Evolutionary conservation across 2,113 vertebrate species (phyloP), one percentile per base, ranked within the genome.

Genomic region (Empidonax traillii): DNA sequence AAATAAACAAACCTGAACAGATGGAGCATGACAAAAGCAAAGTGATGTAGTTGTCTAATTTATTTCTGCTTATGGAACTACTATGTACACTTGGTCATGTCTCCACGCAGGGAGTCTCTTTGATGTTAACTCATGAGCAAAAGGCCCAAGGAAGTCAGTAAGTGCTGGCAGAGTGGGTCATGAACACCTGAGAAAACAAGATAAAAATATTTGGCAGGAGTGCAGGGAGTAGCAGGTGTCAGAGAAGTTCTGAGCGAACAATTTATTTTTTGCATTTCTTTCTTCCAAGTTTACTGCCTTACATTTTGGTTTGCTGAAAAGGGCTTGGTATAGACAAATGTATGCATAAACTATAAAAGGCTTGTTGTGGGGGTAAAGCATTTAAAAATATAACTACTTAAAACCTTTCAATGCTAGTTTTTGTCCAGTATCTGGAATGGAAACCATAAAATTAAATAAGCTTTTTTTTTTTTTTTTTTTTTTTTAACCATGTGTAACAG

Each of bases 1-100:
- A 85, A 93, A 90, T 75, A 74, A 96, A 71, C 68, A 85, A 41
- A 84, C 39, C 73, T n/a, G 52, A 95, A 67, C 76, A 96, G 89
- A 84, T 49, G 76, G 90, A 87, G 7, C 47, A 84, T 59, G 72
- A 72, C 35, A 84, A 87, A 85, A 93, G 72, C 72, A 86, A 93
- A 74, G 16, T 3, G 3, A 76, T 66, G 43, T 37, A 37, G 13
- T 44, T 85, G 52, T 63, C 76, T 80, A 52, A 89, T 89, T 78
- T 81, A 37, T 72, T 69, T 84, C 67, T 87, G 41, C 68, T 85
- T 71, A 52, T 2, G 3, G 47, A 92, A 63, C 44, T 86, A 43
- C 58, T 71, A 35, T 7, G 30, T 68, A 56, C 66, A 55, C 33
- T 63, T 69, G 59, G n/a, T n/a, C 49, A 27, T 68, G 53, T 80